phyloP scores from a whole-genome alignment of 2,113 vertebrate species.

The Craseonycteris thonglongyai region DNA sequence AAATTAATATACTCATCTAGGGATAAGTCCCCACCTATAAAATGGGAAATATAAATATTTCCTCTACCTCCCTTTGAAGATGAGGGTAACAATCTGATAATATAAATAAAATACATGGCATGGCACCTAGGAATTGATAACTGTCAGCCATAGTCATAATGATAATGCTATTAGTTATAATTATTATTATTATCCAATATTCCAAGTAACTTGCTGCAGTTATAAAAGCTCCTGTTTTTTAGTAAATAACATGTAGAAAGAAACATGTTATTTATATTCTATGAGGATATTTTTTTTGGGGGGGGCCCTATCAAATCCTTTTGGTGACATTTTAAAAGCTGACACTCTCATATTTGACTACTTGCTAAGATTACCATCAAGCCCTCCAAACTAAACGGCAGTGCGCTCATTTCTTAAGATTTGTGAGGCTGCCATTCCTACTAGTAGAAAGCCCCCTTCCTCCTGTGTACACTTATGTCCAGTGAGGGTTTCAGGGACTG shows the following conservation, averaged over 20 bases:
- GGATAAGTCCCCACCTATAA: background rate
- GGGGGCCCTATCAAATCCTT: background rate
- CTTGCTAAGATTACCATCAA: background rate
- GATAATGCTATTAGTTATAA: background rate
- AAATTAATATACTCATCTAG: background rate
- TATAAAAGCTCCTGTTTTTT: background rate
- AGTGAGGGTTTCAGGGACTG: accelerated
- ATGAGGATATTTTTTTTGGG: background rate
- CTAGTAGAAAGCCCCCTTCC: background rate
- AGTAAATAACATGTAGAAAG: background rate
- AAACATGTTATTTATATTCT: background rate
- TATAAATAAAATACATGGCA: background rate
- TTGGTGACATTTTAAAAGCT: background rate
- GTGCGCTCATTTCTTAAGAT: background rate
- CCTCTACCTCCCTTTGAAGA: background rate
- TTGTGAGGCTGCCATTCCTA: background rate
- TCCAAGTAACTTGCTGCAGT: background rate
- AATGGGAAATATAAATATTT: background rate
- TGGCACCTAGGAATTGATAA: background rate
- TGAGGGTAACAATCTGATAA: background rate
- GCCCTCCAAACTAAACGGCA: background rate
- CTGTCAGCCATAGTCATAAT: background rate
- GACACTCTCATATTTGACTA: background rate
- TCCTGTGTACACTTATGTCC: background rate
- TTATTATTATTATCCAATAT: background rate